These are phyloP conservation scores for Baryphthengus martii DNA, from an alignment of 2,113 vertebrate genomes.

Conservation along the genomic window DNA sequence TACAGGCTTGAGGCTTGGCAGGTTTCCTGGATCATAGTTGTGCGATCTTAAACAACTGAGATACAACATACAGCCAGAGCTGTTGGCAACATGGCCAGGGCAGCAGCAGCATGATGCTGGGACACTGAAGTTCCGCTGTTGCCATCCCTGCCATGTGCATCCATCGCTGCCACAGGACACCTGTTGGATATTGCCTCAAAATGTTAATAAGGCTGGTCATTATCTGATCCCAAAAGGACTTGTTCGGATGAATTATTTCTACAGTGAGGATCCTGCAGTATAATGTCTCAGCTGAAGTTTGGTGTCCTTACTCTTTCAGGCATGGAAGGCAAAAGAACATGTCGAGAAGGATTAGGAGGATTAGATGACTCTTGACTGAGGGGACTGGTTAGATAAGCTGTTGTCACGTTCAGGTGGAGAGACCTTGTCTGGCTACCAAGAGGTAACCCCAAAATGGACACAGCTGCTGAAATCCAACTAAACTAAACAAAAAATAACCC, in stretches of 20 bases:
- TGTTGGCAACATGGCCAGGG: not conserved
- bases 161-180: not conserved
- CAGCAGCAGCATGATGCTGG: too few relatives aligned
- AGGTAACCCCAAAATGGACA: not conserved
- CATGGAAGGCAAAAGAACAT: not conserved
- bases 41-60: not conserved
- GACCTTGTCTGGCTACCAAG: not conserved
- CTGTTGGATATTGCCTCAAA: not conserved
- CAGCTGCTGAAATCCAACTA: not conserved
- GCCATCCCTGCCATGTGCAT: not conserved
- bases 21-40: not conserved
- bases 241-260: conserved; percentile 15
- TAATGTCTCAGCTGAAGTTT: not conserved
- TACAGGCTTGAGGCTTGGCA: not conserved
- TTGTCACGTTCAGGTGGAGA: not conserved
- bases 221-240: not conserved
- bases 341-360: not conserved
- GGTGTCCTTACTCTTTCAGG: not conserved
- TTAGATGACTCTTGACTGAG: not conserved
- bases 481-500: not conserved
- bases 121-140: not conserved
- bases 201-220: not conserved
- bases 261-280: not conserved
- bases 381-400: not conserved
- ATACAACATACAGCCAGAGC: not conserved